phyloP scores from a whole-genome alignment of 2,797 vertebrate genomes.

The Siniperca obscura region DNA sequence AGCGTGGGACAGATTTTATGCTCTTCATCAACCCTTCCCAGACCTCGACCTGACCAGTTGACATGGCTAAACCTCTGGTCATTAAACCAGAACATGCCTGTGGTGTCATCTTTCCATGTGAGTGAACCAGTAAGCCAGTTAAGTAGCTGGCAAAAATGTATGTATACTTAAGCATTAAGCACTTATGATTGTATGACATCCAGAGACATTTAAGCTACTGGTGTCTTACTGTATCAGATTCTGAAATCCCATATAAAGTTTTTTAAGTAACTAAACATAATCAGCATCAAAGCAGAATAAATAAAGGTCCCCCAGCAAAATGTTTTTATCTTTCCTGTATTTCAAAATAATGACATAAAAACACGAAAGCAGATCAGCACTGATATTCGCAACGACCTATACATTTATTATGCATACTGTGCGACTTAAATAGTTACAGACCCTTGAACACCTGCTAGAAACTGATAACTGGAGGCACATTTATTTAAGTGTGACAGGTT shows the following conservation, averaged over 20 bases:
- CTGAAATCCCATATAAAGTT: neutral
- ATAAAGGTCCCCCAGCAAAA: neutral
- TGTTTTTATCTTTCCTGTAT: neutral
- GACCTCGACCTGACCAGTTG: conserved; percentile 23
- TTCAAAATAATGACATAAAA: neutral
- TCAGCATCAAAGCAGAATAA: neutral
- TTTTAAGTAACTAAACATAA: neutral
- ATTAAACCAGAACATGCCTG: conserved; percentile 37
- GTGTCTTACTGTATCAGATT: neutral
- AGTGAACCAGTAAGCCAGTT: conserved; percentile 34
- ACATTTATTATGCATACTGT: neutral
- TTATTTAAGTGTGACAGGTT: conserved; percentile 56
- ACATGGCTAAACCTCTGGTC: conserved; percentile 4
- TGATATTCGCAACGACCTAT: neutral
- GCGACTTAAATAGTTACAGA: neutral
- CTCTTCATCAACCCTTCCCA: conserved; percentile 7
- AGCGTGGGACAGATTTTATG: neutral
- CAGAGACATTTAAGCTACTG: conserved; percentile 4
- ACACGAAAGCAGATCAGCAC: neutral
- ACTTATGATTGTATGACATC: conserved; percentile 21
- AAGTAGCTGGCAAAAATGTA: conserved; percentile 42
- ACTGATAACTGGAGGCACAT: conserved; percentile 30
- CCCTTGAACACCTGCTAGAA: neutral
- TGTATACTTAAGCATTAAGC: conserved; percentile 35
- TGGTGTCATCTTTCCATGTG: conserved; percentile 46